Conservation (phyloP, 2,113 vertebrate species). For the Paramormyrops kingsleyae region DNA sequence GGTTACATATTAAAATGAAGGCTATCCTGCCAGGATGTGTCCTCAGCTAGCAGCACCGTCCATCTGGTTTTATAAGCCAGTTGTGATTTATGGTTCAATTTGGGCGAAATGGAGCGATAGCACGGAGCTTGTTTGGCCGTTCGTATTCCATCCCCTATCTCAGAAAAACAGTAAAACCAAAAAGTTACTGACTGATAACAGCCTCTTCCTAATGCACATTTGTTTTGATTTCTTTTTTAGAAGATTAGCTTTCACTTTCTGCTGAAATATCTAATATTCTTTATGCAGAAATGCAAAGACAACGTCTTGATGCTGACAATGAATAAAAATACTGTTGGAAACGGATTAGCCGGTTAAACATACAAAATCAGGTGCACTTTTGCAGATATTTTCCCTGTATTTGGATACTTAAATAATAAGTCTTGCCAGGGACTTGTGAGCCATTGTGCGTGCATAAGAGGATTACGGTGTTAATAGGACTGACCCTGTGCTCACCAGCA, state of each 20-base stretch:
- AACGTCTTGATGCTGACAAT: neutral
- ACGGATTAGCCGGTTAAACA: neutral
- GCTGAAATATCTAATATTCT: neutral
- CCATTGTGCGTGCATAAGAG: neutral
- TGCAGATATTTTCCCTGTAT: neutral
- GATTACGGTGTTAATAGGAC: neutral
- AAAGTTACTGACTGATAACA: neutral
- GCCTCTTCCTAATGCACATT: neutral
- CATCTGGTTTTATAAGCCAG: slow-evolving; percentile 34
- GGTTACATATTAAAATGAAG: slow-evolving; percentile 3
- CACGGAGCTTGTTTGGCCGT: slow-evolving; percentile 38
- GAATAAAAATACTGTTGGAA: neutral
- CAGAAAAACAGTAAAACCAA: neutral
- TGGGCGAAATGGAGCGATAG: slow-evolving; percentile 34
- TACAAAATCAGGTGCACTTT: neutral
- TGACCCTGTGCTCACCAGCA: neutral
- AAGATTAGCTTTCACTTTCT: neutral
- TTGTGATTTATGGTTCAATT: slow-evolving; percentile 52
- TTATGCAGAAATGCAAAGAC: neutral
- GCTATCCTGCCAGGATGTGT: neutral
- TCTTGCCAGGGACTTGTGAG: neutral
- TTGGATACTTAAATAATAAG: slow-evolving; percentile 3
- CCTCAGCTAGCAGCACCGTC: neutral
- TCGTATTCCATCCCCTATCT: neutral
- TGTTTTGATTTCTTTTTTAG: neutral